A percentile compares a stretch with the other conserved stretches of the same genome.
Evolutionary conservation across 2,113 vertebrate genomes (phyloP).

Genomic region (Chloropsis cyanopogon): DNA sequence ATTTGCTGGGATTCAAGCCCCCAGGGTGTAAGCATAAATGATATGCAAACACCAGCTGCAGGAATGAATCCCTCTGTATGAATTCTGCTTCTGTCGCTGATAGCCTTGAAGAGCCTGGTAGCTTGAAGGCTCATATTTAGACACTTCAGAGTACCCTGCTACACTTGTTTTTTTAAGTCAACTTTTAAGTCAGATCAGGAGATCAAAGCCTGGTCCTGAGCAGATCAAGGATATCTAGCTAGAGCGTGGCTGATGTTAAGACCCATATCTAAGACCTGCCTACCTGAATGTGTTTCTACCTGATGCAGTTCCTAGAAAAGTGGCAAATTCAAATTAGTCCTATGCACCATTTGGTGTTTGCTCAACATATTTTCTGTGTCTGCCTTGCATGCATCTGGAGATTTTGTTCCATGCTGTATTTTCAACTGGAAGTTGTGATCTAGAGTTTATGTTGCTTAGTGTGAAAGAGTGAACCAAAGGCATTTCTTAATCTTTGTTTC

Average conservation of each 20-base stretch:
- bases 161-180: not conserved
- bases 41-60: not conserved
- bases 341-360: not conserved
- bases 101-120: not conserved
- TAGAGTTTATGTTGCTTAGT: not conserved
- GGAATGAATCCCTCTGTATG: not conserved
- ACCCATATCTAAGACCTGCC: not conserved
- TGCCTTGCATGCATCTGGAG: not conserved
- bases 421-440: not conserved
- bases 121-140: not conserved
- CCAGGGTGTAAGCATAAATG: not conserved
- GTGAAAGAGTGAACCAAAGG: not conserved
- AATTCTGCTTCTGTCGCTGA: not conserved
- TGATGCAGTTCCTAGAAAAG: not conserved
- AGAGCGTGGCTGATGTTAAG: not conserved
- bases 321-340: not conserved
- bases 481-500: not conserved
- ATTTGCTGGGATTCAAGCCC: not conserved
- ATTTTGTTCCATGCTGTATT: not conserved
- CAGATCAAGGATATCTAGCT: not conserved
- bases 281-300: not conserved
- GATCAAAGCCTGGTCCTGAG: not conserved
- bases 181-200: not conserved
- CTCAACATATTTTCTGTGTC: not conserved
- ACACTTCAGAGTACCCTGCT: not conserved